Evolutionary conservation across 2,113 vertebrate species (phyloP).

Genomic region (Anguilla japonica): DNA sequence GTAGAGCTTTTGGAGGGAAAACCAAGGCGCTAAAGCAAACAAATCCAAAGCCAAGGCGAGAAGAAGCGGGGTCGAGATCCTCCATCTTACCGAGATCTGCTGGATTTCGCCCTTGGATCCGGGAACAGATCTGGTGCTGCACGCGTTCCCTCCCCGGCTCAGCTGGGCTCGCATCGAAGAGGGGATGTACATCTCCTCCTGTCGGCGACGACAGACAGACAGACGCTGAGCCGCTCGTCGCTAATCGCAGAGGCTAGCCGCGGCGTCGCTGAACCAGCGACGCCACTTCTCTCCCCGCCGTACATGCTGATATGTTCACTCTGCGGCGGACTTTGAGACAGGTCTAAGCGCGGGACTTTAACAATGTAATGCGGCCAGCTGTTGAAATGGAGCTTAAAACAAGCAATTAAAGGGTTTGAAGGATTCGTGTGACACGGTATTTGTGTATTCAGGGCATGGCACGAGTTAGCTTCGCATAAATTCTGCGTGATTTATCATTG

Average conservation of each 20-base stretch:
- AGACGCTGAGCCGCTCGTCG: background rate
- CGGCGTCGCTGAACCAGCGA: background rate
- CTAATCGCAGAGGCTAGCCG: background rate
- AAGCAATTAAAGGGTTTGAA: background rate
- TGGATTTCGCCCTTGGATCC: slow-evolving; percentile 44
- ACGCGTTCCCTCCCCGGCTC: slow-evolving; percentile 22
- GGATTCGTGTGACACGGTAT: background rate
- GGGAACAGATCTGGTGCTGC: slow-evolving; percentile 32
- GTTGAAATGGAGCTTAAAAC: background rate
- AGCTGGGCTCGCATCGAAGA: slow-evolving; percentile 8
- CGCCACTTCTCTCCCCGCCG: background rate
- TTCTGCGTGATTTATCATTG: background rate
- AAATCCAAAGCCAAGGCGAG: background rate
- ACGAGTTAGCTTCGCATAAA: background rate
- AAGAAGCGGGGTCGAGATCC: background rate
- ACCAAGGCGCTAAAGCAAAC: background rate
- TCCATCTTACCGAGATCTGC: slow-evolving; percentile 41
- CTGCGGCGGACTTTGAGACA: too few species aligned
- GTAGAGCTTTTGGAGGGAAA: too few species aligned
- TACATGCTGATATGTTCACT: background rate
- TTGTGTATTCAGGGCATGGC: background rate
- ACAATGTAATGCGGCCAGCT: too few species aligned
- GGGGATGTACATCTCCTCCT: slow-evolving; percentile 47
- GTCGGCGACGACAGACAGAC: background rate
- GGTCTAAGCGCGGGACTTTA: too few species aligned